A percentile compares a stretch with the other conserved stretches of the same genome.
These are phyloP conservation scores for Nasonia longicornis DNA, from an alignment of 1,140 invertebrate species.

Conservation along the genomic window DNA sequence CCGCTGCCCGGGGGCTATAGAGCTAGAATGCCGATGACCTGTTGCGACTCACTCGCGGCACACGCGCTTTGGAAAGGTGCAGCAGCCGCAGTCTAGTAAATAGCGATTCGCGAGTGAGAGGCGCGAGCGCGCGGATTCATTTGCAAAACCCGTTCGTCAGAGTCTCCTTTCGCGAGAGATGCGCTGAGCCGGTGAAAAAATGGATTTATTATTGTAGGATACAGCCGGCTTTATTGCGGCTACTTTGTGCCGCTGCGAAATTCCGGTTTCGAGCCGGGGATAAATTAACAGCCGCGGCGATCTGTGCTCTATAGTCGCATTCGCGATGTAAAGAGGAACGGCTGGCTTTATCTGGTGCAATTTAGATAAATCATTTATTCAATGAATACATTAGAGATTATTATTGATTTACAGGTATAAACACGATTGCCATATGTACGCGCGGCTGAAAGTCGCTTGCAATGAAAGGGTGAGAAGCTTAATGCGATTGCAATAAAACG, in stretches of 20 bases:
- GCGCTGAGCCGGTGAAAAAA: neutral
- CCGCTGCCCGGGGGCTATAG: neutral
- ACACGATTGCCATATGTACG: too few species aligned
- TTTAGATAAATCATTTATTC: slow-evolving; percentile 22
- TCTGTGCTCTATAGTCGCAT: too few species aligned
- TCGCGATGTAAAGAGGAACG: too few species aligned
- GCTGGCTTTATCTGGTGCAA: neutral
- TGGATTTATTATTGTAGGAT: slow-evolving; percentile 5
- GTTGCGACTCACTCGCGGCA: neutral
- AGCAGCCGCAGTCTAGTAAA: too few species aligned
- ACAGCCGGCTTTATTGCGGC: neutral
- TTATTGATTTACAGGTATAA: neutral
- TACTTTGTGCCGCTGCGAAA: neutral
- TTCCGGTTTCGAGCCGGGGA: neutral
- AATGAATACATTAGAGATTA: slow-evolving; percentile 5
- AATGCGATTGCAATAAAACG: too few species aligned
- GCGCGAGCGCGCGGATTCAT: slow-evolving; percentile 16
- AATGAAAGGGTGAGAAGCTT: too few species aligned
- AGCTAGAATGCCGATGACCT: slow-evolving; percentile 17
- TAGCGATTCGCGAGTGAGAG: neutral
- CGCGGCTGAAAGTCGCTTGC: too few species aligned
- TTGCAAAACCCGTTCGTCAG: slow-evolving; percentile 25
- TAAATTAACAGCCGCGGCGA: neutral
- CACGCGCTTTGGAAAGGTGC: neutral
- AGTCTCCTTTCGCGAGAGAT: neutral